Conservation (phyloP, 2,113 vertebrate species). For the Uropsilus gracilis region DNA sequence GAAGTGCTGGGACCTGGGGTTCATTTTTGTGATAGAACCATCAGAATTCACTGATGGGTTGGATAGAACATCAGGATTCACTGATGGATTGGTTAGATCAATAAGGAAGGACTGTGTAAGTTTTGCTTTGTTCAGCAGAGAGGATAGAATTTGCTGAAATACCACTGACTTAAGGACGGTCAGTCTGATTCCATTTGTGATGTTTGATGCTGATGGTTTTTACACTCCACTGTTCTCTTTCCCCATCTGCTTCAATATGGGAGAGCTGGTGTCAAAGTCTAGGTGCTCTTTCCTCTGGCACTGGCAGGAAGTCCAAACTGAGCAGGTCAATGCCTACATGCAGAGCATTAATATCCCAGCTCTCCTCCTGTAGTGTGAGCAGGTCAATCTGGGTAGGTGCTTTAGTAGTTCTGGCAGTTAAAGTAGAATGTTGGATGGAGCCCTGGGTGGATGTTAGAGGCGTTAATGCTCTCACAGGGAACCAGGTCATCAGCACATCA, state of each 20-base stretch:
- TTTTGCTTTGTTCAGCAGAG: background rate
- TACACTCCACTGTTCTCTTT: background rate
- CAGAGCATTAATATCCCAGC: background rate
- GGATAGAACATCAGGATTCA: too few relatives aligned
- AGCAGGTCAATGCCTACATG: fast-evolving
- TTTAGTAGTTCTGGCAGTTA: too few relatives aligned
- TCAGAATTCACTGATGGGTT: background rate
- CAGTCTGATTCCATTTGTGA: background rate
- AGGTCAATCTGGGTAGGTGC: too few relatives aligned
- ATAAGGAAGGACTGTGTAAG: background rate
- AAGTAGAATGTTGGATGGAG: too few relatives aligned
- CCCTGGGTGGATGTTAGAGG: too few relatives aligned
- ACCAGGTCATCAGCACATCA: too few relatives aligned
- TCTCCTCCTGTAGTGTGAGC: too few relatives aligned
- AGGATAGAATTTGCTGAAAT: too few relatives aligned
- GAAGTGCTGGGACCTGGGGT: background rate
- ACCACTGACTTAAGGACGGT: too few relatives aligned
- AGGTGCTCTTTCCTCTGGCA: too few relatives aligned
- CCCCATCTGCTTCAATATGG: background rate
- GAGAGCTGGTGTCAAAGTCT: background rate
- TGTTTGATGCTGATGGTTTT: background rate
- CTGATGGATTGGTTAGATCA: too few relatives aligned
- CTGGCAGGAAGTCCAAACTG: background rate
- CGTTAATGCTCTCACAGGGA: too few relatives aligned
- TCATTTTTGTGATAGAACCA: background rate